Conservation (phyloP, 92 coral and sea anemone species). For the Epizoanthus rinbou region DNA sequence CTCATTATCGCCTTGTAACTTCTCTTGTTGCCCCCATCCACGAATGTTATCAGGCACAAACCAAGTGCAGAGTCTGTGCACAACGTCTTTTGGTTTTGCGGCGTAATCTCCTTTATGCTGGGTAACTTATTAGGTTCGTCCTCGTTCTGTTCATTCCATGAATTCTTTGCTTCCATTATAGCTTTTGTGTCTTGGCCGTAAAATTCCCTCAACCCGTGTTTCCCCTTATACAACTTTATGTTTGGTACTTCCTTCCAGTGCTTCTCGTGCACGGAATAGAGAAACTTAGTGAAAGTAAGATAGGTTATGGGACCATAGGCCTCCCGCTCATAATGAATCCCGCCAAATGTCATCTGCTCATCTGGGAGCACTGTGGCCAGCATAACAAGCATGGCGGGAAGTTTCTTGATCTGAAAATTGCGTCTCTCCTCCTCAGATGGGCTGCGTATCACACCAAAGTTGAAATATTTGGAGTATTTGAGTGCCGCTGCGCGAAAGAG, state of each 20-base stretch:
- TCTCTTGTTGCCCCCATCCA: slow-evolving; percentile 63
- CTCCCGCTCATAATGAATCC: slow-evolving; percentile 69
- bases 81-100: slow-evolving; percentile 65
- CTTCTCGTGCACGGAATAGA: slow-evolving; percentile 87
- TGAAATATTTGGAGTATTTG: slow-evolving; percentile 83
- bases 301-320: slow-evolving; percentile 82
- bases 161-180: slow-evolving; percentile 50
- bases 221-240: slow-evolving; percentile 68
- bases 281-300: slow-evolving; percentile 74
- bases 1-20: slow-evolving; percentile 35
- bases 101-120: slow-evolving; percentile 65
- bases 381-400: slow-evolving; percentile 77
- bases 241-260: slow-evolving; percentile 85
- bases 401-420: slow-evolving; percentile 55
- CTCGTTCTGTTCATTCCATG: not conserved
- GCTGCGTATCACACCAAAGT: slow-evolving; percentile 80
- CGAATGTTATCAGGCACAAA: slow-evolving; percentile 77
- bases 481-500: slow-evolving; percentile 78
- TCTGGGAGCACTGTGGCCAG: slow-evolving; percentile 63
- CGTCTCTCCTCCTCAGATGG: slow-evolving; percentile 61
- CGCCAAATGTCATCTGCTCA: slow-evolving; percentile 62
- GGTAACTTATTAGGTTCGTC: not conserved
- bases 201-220: slow-evolving; percentile 68
- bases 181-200: slow-evolving; percentile 68
- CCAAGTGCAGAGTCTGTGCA: slow-evolving; percentile 74